These are phyloP conservation scores for Halcyon malimbica DNA, from an alignment of 2,113 vertebrate genomes.

Conservation along the genomic window DNA sequence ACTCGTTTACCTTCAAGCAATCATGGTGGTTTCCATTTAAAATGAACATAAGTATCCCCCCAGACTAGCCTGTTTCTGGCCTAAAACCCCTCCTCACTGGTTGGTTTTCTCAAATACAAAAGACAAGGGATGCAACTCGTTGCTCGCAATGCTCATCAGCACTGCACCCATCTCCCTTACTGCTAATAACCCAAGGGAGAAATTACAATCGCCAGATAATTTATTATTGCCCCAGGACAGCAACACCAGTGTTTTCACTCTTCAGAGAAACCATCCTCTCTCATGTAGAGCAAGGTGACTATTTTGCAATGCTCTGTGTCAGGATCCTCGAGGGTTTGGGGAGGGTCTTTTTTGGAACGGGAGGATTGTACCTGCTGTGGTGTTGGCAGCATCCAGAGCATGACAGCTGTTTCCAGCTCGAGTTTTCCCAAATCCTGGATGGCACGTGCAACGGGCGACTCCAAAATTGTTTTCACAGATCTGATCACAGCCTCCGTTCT, in stretches of 20 bases:
- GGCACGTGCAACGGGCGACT: conserved; percentile 77
- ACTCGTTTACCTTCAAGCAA: not conserved
- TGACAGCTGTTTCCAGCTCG: conserved; percentile 74
- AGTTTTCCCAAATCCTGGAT: conserved; percentile 66
- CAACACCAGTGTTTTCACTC: not conserved
- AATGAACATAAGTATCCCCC: not conserved
- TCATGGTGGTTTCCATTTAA: not conserved
- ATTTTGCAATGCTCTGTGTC: not conserved
- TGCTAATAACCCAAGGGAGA: not conserved
- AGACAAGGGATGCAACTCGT: not conserved
- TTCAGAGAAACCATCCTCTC: not conserved
- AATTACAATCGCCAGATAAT: not conserved
- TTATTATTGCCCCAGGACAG: not conserved
- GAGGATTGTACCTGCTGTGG: conserved; percentile 63
- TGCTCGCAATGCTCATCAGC: not conserved
- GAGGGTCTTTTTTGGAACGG: not conserved
- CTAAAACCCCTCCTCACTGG: not conserved
- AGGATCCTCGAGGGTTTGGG: not conserved
- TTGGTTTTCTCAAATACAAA: not conserved
- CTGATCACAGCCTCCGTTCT: conserved; percentile 86
- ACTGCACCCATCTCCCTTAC: not conserved
- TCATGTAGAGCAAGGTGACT: not conserved
- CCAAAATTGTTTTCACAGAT: conserved; percentile 83
- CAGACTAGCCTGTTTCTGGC: not conserved
- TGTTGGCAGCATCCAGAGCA: not conserved